phyloP scores from a whole-genome alignment of 2,113 vertebrate genomes.

The Heterotilapia buettikoferi region DNA sequence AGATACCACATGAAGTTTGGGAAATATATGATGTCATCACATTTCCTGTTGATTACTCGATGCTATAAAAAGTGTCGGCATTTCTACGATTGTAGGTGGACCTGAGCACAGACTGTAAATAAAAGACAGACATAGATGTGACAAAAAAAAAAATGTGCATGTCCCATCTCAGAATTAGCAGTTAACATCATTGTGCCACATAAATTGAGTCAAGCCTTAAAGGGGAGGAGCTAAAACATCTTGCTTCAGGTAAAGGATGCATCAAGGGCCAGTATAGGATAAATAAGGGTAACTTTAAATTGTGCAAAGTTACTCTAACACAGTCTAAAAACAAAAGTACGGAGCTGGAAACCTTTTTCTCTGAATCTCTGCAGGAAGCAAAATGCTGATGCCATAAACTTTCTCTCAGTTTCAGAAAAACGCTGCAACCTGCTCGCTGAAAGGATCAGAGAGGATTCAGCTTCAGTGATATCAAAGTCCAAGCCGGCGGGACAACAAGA shows the following conservation, averaged over 20 bases:
- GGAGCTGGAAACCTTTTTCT: background rate
- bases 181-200: background rate
- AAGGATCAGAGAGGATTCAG: background rate
- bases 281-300: background rate
- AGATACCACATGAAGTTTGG: background rate
- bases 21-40: background rate
- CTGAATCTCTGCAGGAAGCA: background rate
- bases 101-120: background rate
- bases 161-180: background rate
- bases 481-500: background rate
- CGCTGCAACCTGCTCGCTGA: background rate
- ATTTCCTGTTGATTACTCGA: background rate
- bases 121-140: background rate
- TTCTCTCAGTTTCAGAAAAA: background rate
- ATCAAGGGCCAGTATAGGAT: background rate
- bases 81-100: background rate
- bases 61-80: background rate
- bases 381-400: background rate
- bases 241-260: background rate
- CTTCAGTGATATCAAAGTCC: background rate
- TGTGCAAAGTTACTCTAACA: background rate
- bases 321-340: background rate
- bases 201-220: background rate
- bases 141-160: background rate
- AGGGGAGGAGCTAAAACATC: background rate